A percentile compares a stretch with the other conserved stretches of the same genome.
Conservation (phyloP, 2,113 vertebrate species). For the Zosterops lateralis region DNA sequence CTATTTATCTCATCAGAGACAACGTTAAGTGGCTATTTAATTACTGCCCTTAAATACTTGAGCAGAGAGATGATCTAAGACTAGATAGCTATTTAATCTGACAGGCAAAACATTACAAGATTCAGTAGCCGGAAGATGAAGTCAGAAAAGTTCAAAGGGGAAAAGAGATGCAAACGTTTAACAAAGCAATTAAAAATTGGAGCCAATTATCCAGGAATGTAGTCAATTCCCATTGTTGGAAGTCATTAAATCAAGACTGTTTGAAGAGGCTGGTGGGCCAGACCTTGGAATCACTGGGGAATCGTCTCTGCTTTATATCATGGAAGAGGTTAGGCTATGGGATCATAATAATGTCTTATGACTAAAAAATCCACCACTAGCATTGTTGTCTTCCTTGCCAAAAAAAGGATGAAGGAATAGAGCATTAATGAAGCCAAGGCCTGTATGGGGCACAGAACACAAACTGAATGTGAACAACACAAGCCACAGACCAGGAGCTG, state of each 20-base stretch:
- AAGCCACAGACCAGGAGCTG: neutral
- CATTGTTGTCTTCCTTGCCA: neutral
- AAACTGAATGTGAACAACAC: neutral
- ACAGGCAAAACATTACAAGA: conserved; percentile 15
- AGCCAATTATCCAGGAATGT: neutral
- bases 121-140: conserved; percentile 1
- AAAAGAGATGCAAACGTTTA: neutral
- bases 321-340: neutral
- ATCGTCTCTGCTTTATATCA: neutral
- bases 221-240: neutral
- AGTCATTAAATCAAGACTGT: neutral
- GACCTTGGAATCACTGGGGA: neutral
- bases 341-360: neutral
- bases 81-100: conserved; percentile 22
- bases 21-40: conserved; percentile 28
- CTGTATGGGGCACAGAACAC: neutral
- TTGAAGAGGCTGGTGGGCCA: neutral
- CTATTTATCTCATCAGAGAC: conserved; percentile 20
- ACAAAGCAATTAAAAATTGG: neutral
- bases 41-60: conserved; percentile 24
- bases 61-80: neutral
- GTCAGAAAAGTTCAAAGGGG: conserved; percentile 5
- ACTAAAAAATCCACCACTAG: neutral
- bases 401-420: neutral
- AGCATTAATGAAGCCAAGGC: neutral